Evolutionary conservation across 2,797 vertebrate species (phyloP).

Genomic region (Nyctibius grandis): DNA sequence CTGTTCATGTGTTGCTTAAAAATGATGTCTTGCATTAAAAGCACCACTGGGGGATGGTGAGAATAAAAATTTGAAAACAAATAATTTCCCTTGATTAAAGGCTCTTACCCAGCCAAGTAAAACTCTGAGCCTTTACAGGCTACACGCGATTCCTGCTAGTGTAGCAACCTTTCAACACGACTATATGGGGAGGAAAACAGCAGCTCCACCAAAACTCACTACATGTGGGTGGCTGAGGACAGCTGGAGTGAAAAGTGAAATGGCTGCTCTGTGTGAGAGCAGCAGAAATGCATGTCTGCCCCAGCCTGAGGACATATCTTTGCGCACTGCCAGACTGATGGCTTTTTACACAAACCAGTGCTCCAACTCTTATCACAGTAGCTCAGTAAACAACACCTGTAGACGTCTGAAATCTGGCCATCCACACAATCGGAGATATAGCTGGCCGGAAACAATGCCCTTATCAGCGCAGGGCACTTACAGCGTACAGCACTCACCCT

Average conservation of each 20-base stretch:
- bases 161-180: background rate
- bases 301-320: background rate
- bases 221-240: background rate
- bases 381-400: constrained; percentile 35
- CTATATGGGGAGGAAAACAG: background rate
- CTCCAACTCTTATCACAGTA: background rate
- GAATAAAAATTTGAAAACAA: background rate
- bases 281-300: background rate
- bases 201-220: background rate
- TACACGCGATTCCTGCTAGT: background rate
- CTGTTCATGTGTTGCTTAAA: background rate
- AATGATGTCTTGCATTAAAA: background rate
- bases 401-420: constrained; percentile 27
- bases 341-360: background rate
- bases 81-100: background rate
- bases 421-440: background rate
- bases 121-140: background rate
- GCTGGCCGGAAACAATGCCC: constrained; percentile 58
- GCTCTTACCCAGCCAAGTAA: background rate
- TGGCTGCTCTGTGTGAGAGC: background rate
- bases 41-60: background rate
- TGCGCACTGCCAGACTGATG: background rate
- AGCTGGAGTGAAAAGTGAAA: background rate
- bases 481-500: constrained; percentile 81
- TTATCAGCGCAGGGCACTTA: constrained; percentile 52